Base-by-base conservation (phyloP, 2,797 vertebrate species). In the Jordanella pulchra region DNA sequence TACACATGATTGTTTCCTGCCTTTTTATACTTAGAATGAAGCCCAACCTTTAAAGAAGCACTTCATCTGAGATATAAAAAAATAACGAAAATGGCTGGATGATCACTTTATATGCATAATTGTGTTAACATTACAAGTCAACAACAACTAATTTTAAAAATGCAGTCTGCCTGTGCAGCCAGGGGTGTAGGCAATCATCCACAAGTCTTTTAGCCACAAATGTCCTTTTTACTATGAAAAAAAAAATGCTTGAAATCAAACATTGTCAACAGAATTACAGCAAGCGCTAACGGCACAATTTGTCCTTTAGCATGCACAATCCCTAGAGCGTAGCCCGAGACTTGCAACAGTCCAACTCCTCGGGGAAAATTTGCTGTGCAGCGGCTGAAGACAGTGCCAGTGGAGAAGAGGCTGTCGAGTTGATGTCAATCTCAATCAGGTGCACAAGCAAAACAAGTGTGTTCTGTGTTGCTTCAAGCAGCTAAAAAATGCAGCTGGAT, bases 211-310 rank as follows among this genome's bases (percentile, higher is more conserved):
- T 64, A 65, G 73, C 63, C 73, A 81, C 56, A 81, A 82, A 85
- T 73, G 76, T 86, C 67, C 83, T 67, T 79, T 75, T 60, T 73
- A 72, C 73, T 75, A 82, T 70, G 58, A 25, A 28, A 69, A 64
- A 60, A 82, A 82, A 77, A 83, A 63, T 50, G 61, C 78, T 73
- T 2, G 2, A 75, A 84, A 86, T 83, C 75, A 81, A 82, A 85
- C 56, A 69, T 56, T 82, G 84, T 87, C 78, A 84, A 80, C 75
- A 88, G 70, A 83, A 87, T 85, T 77, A 82, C 47, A 84, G 75
- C 2, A 25, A 81, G 82, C 7, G 72, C 84, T 80, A 3, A 68
- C 68, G 73, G 85, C 77, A 76, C 73, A 81, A 72, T 83, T 79
- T 84, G 75, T 81, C 81, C 81, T 79, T 73, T 64, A 86, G 83